Conservation (phyloP, 2,113 vertebrate genomes). For the Lasiurus cinereus region DNA sequence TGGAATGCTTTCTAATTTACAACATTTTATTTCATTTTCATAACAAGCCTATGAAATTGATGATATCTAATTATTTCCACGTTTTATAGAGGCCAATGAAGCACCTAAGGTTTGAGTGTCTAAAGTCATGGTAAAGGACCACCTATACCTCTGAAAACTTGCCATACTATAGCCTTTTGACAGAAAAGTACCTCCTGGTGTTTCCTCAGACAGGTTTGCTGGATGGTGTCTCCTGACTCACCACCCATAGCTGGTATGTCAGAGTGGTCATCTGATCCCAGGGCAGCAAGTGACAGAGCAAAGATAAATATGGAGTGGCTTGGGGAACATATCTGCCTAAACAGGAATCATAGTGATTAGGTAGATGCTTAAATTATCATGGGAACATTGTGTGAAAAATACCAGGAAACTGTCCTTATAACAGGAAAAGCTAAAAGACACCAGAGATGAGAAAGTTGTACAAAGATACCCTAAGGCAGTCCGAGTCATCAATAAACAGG, state of each 20-base stretch:
- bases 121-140: background rate
- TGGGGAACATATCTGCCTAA: background rate
- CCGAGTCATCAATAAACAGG: background rate
- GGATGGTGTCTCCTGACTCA: background rate
- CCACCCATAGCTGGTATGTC: background rate
- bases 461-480: background rate
- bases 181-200: background rate
- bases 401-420: background rate
- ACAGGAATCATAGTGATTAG: background rate
- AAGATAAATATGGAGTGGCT: background rate
- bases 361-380: conserved; percentile 13
- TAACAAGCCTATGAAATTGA: background rate
- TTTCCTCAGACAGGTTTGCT: background rate
- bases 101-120: background rate
- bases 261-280: background rate
- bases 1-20: background rate
- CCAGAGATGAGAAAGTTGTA: background rate
- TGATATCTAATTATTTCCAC: background rate
- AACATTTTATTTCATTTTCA: conserved; percentile 8
- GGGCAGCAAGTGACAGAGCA: background rate
- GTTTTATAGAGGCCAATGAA: conserved; percentile 20
- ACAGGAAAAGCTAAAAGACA: conserved; percentile 11
- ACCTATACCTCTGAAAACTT: background rate
- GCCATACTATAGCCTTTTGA: background rate
- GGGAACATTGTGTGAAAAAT: background rate